Conservation (phyloP, 1,140 invertebrate species). For the Hypothenemus hampei region DNA sequence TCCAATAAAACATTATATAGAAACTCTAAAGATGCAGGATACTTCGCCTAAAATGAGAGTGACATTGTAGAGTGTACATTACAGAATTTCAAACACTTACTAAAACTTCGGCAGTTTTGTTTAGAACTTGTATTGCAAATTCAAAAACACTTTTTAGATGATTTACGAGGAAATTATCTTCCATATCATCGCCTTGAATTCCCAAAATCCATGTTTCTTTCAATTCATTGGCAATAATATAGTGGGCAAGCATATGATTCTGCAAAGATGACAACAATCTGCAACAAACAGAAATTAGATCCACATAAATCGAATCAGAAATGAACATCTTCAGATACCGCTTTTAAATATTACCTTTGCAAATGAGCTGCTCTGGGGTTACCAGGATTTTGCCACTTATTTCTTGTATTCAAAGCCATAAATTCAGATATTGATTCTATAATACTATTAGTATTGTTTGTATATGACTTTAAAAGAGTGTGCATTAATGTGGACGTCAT, state of each 20-base stretch:
- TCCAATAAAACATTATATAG: constrained; percentile 51
- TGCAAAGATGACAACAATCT: constrained; percentile 54
- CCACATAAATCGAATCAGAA: neutral
- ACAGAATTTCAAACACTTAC: too few species aligned
- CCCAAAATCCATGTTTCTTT: neutral
- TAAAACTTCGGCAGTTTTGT: constrained; percentile 42
- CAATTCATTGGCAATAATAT: constrained; percentile 9
- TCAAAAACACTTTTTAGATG: constrained; percentile 52
- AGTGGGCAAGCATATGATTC: constrained; percentile 56
- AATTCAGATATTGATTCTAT: constrained; percentile 36
- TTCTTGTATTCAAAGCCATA: constrained; percentile 33
- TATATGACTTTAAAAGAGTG: constrained; percentile 54
- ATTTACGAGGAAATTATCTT: constrained; percentile 46
- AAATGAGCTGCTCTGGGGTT: constrained; percentile 47
- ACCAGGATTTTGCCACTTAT: constrained; percentile 36
- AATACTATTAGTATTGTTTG: constrained; percentile 47
- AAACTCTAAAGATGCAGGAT: constrained; percentile 41
- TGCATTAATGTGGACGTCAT: constrained; percentile 54
- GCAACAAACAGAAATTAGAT: too few species aligned
- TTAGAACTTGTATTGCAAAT: constrained; percentile 49
- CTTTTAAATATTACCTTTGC: constrained; percentile 32
- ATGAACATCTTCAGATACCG: neutral
- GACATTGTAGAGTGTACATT: neutral
- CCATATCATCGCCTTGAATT: neutral
- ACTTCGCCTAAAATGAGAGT: constrained; percentile 24